phyloP scores from a whole-genome alignment of 2,797 vertebrate genomes.

The Dipus sagitta region DNA sequence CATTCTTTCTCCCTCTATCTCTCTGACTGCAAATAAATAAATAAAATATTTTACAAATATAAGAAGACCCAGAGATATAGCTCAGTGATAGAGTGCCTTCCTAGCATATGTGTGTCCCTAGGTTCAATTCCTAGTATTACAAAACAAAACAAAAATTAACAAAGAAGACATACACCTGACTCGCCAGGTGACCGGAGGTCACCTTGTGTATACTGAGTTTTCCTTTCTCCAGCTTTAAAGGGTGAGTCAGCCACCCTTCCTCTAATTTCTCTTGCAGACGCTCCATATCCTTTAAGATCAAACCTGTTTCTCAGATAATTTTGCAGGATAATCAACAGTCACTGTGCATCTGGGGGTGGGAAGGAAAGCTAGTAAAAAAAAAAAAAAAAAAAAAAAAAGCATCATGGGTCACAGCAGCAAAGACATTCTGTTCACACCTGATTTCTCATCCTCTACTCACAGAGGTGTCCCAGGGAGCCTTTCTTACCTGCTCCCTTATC shows the following conservation, averaged over 20 bases:
- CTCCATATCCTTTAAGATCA: conserved; percentile 64
- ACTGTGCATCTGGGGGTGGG: neutral
- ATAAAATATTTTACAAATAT: no score
- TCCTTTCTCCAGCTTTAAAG: neutral
- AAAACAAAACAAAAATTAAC: neutral
- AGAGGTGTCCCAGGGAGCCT: neutral
- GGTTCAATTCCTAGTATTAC: neutral
- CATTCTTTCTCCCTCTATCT: no score
- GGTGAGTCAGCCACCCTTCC: conserved; percentile 47
- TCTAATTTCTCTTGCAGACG: conserved; percentile 51
- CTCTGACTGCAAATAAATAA: no score
- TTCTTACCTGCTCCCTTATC: neutral
- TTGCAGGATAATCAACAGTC: conserved; percentile 66
- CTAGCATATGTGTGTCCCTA: no score
- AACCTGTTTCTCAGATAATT: conserved; percentile 67
- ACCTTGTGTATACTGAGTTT: conserved; percentile 51
- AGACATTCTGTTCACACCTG: neutral
- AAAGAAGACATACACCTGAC: conserved; percentile 45
- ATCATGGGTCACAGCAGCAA: neutral
- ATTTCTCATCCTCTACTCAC: neutral
- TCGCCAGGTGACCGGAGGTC: neutral
- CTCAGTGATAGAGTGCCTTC: neutral
- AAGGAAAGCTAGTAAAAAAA: neutral
- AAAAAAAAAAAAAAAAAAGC: neutral
- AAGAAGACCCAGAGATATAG: neutral